A percentile compares a stretch with the other conserved stretches of the same genome.
Evolutionary conservation across 2,888 invertebrate genomes (phyloP).

Genomic region (Meloe dianella): DNA sequence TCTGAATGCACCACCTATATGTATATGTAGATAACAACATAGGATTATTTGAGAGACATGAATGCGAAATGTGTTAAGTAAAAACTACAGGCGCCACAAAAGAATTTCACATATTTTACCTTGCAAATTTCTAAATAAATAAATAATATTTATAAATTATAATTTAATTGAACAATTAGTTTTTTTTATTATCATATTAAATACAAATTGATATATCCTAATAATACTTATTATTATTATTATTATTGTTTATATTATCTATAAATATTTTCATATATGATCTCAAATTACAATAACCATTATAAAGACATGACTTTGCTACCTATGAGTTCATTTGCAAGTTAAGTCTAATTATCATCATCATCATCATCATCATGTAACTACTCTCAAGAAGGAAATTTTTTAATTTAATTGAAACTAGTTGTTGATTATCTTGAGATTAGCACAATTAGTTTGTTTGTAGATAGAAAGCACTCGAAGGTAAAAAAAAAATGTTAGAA

Average conservation of each 20-base stretch:
- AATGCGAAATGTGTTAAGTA: not conserved
- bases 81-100: not conserved
- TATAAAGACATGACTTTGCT: constrained; percentile 7
- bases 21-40: not conserved
- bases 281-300: constrained; percentile 2
- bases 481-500: not conserved
- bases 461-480: not conserved
- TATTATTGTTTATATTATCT: not conserved
- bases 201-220: not conserved
- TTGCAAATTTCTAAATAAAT: constrained; percentile 3
- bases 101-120: not conserved
- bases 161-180: not conserved
- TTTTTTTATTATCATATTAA: not conserved
- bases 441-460: not conserved
- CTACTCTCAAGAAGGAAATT: not conserved
- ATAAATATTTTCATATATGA: not conserved
- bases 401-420: not conserved
- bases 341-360: not conserved
- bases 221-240: not conserved
- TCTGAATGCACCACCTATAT: no score
- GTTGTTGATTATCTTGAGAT: not conserved
- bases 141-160: not conserved
- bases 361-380: not conserved
- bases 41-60: not conserved
- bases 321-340: not conserved